A percentile compares a stretch with the other conserved stretches of the same genome.
Evolutionary conservation across 2,113 vertebrate genomes (phyloP).

Genomic region (Gnathonemus echidnorhynchus): DNA sequence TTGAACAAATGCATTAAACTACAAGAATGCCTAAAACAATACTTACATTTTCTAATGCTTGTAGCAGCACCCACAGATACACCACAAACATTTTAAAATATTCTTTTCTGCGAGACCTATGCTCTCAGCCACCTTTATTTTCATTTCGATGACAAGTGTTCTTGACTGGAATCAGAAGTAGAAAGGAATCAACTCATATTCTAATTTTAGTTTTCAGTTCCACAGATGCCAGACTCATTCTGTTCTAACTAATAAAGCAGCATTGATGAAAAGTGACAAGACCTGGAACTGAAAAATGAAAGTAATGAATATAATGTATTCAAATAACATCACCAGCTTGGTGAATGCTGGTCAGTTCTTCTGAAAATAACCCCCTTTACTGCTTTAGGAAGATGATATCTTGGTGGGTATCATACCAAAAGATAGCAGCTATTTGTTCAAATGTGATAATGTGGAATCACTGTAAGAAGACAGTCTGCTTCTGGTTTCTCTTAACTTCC

Average conservation of each 20-base stretch:
- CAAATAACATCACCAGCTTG: not conserved
- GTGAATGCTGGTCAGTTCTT: not conserved
- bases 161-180: not conserved
- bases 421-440: not conserved
- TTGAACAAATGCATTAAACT: not conserved
- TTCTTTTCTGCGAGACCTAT: not conserved
- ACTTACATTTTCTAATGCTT: not conserved
- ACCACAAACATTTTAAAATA: not conserved
- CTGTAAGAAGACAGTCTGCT: not conserved
- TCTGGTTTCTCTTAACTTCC: not conserved
- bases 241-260: not conserved
- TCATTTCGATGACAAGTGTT: not conserved
- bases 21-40: not conserved
- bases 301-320: not conserved
- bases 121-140: not conserved
- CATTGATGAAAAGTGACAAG: not conserved
- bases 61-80: not conserved
- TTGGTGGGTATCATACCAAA: not conserved
- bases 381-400: not conserved
- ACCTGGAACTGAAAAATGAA: not conserved
- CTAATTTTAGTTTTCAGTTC: not conserved
- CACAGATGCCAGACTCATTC: not conserved
- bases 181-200: not conserved
- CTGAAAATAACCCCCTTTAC: not conserved
- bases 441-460: not conserved